Evolutionary conservation across 2,113 vertebrate genomes (phyloP), one percentile per base, ranked within the genome.

Genomic region (Grammomys surdaster): DNA sequence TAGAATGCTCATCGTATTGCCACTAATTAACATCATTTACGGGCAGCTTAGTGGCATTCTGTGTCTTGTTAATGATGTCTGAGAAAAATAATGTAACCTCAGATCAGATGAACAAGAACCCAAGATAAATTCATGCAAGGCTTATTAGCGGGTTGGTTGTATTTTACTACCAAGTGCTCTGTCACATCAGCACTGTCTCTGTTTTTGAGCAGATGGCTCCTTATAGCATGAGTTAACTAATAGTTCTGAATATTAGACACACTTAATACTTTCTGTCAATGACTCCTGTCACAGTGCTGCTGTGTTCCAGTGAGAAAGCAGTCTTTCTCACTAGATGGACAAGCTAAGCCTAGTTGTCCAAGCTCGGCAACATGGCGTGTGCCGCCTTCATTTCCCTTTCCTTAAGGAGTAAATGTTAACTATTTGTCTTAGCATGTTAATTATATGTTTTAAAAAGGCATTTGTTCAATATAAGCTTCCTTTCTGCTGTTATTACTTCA

Each of bases 401-500:
- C n/a, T 2, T 65, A 43, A 40, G 17, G 58, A 63, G 58, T 63
- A 65, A 43, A 33, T 46, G 22, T 26, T 82, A 58, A 14, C 26
- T 58, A 43, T 84, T 7, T 84, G 56, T 90, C 36, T 20, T 26
- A 3, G 28, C 11, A 31, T 31, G 54, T 8, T 81, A 58, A 13
- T 58, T n/a, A 40, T n/a, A 26, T 40, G 22, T 91, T 28, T 20
- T 22, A 7, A 36, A 16, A 88, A 93, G 26, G 86, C 51, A 72
- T 91, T 31, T 92, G 3, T 69, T 89, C 7, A 91, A 80, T 5
- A 4, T 2, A 40, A n/a, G 17, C 17, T 63, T 46, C 51, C 0
- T 94, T 40, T 96, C 40, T 51, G 84, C 40, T 91, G 65, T 60
- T 90, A 63, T 73, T 96, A 40, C 26, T 96, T 97, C 89, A 92